Evolutionary conservation across 1,140 invertebrate species (phyloP).

Genomic region (Cotesia chilonis): DNA sequence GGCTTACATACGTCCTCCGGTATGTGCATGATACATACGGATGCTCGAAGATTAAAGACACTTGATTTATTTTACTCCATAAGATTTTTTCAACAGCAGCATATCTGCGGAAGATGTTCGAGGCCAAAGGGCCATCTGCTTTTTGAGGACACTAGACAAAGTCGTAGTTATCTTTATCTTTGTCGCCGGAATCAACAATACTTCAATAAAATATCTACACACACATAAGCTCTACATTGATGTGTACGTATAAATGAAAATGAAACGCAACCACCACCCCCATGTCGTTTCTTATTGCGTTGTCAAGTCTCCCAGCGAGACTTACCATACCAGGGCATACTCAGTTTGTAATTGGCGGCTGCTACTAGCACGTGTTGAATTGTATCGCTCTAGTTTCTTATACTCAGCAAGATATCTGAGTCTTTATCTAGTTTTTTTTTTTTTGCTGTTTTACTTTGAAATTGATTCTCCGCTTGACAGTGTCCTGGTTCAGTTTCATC

Average conservation of each 20-base stretch:
- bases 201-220: conserved; percentile 11
- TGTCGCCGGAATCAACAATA: neutral
- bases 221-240: neutral
- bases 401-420: neutral
- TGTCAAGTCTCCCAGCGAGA: conserved; percentile 30
- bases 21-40: neutral
- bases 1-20: neutral
- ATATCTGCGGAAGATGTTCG: neutral
- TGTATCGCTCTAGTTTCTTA: neutral
- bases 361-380: conserved; percentile 25
- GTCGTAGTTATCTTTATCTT: neutral
- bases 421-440: conserved; percentile 1
- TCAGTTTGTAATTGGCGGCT: conserved; percentile 33
- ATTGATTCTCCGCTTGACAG: neutral
- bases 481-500: neutral
- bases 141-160: conserved; percentile 4
- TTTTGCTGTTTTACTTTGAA: no score
- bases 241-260: neutral
- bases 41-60: neutral
- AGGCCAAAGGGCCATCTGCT: conserved; percentile 31
- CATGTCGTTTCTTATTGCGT: conserved; percentile 1
- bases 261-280: conserved; percentile 28
- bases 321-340: neutral
- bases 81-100: conserved; percentile 22
- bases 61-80: conserved; percentile 17